phyloP scores from a whole-genome alignment of 2,888 invertebrate species.

The Limnephilus marmoratus region DNA sequence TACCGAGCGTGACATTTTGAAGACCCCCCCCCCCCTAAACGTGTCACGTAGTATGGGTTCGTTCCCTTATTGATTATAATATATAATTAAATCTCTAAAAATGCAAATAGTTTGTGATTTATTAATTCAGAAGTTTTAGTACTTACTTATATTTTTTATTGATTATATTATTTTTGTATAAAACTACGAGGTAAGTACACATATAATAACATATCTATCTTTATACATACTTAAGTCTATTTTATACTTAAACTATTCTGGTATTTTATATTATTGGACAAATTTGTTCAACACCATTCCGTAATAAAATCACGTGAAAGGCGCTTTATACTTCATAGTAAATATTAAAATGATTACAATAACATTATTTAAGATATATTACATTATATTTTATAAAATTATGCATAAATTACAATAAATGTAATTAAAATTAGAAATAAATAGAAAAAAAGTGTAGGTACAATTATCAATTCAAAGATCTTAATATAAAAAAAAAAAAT shows the following conservation, averaged over 20 bases:
- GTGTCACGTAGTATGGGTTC: too few species aligned
- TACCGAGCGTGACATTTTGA: too few species aligned
- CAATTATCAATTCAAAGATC: not conserved
- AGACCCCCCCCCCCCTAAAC: too few species aligned
- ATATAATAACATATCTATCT: not conserved
- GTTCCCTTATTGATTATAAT: not conserved
- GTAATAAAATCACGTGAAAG: not conserved
- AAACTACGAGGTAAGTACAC: not conserved
- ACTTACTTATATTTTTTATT: not conserved
- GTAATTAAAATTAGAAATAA: not conserved
- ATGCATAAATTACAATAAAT: not conserved
- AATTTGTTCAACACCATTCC: not conserved
- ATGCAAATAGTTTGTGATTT: not conserved
- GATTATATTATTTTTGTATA: not conserved
- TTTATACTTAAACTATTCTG: not conserved
- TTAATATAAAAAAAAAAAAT: not conserved
- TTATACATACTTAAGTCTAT: not conserved
- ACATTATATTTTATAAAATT: not conserved
- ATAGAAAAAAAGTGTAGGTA: not conserved
- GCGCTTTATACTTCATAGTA: not conserved
- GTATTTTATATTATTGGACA: not conserved
- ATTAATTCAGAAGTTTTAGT: not conserved
- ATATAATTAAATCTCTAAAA: not conserved
- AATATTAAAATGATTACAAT: not conserved
- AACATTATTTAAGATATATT: not conserved